Conservation (phyloP, 1,140 invertebrate species). For the Limonius californicus region DNA sequence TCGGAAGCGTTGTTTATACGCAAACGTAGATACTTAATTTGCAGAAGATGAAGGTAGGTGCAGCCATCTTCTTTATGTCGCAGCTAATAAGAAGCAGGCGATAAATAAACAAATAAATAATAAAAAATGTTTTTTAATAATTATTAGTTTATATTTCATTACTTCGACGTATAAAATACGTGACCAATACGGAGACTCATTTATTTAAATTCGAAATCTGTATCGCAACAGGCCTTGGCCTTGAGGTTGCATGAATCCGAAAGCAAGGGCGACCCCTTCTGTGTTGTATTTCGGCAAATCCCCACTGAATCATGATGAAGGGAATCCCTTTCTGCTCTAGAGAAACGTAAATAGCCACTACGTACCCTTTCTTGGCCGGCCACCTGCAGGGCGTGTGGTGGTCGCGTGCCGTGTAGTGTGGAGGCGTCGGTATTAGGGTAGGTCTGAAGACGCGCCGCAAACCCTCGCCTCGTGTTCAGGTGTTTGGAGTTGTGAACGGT, state of each 20-base stretch:
- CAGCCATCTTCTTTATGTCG: too few species aligned
- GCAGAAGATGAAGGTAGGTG: too few species aligned
- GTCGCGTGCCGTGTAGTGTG: not conserved
- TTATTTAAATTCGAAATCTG: too few species aligned
- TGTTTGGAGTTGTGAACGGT: conserved; percentile 5
- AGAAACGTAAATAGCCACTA: conserved; percentile 9
- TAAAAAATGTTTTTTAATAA: too few species aligned
- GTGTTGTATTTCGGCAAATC: not conserved
- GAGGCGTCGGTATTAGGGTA: conserved; percentile 16
- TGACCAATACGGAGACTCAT: too few species aligned
- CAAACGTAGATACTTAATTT: too few species aligned
- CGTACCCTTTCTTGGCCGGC: not conserved
- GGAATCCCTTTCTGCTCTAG: not conserved
- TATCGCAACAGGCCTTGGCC: not conserved
- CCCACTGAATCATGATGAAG: conserved; percentile 4
- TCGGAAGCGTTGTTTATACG: too few species aligned
- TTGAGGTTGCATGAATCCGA: not conserved
- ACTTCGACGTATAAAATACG: too few species aligned
- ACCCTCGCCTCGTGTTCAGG: conserved; percentile 3
- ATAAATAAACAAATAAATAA: too few species aligned
- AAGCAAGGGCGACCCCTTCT: not conserved
- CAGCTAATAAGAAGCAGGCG: too few species aligned
- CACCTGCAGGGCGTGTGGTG: conserved; percentile 8
- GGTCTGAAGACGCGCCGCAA: conserved; percentile 14
- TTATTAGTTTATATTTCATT: too few species aligned